Base-by-base conservation (phyloP, 1,140 invertebrate genomes). In the Drosophila saltans region DNA sequence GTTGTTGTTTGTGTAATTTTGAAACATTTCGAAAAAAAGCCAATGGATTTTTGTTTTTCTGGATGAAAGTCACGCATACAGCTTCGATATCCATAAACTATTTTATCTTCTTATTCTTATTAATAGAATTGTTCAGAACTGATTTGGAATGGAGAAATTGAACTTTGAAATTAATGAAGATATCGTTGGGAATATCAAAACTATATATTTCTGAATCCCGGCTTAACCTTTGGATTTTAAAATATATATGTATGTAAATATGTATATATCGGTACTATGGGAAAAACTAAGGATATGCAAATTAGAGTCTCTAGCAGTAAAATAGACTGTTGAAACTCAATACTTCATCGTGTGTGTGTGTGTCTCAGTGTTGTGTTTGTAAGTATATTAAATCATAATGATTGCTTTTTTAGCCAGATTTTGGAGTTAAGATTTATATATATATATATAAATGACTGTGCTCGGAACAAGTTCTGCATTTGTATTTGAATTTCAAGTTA, bases 381-480 rank as follows among this genome's bases (percentile, higher is more conserved):
- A 7, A 7, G 33, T 48, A 24, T 43, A 10, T 41, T 40, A 58
- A 40, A 59, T 48, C n/a, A 26, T 9, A 48, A 48, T 48, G 45
- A 48, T 24, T 48, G 16, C 21, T 68, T 76, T 63, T 69, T 66
- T 30, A 59, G 33, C 45, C 26, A 61, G 63, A 21, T 62, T 39
- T 66, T 21, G 9, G 11, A 55, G 55, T 56, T 40, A 48, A 16
- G 45, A 24, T 26, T 10, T 61, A 2, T 9, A n/a, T 30, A 24
- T 41, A 30, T 67, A 41, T 63, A 36, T 68, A 33, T 24, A 52
- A 67, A 43, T 70, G 39, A 28, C 48, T 78, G 71, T 60, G 76
- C 67, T 65, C 60, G 33, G 48, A 69, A 58, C 70, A 74, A 64
- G 68, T 68, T 74, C 70, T 65, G 71, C 69, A 63, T 71, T 80